A percentile compares a stretch with the other conserved stretches of the same genome.
Evolutionary conservation across 1,140 invertebrate species (phyloP).

Genomic region (Bilobella aurantiaca): DNA sequence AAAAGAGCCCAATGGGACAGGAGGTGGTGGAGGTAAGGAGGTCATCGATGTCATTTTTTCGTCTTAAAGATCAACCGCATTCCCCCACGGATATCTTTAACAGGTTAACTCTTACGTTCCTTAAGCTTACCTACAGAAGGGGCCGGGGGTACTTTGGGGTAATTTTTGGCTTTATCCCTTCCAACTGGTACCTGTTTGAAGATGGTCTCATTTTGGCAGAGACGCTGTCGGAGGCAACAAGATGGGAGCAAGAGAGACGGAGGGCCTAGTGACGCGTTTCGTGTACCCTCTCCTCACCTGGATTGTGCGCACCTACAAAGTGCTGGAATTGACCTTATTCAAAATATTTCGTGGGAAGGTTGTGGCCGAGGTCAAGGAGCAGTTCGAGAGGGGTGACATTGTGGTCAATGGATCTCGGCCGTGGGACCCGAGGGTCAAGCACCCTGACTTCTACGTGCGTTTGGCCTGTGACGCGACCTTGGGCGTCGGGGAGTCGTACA

Average conservation of each 20-base stretch:
- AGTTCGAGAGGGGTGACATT: conserved; percentile 12
- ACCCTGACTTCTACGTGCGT: conserved; percentile 26
- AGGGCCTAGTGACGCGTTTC: neutral
- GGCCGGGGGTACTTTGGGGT: too few species aligned
- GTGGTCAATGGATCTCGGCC: conserved; percentile 13
- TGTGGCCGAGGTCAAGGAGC: neutral
- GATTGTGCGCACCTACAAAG: neutral
- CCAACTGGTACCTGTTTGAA: neutral
- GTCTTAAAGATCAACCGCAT: neutral
- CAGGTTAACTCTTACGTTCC: too few species aligned
- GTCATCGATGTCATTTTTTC: neutral
- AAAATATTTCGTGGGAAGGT: neutral
- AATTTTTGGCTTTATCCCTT: neutral
- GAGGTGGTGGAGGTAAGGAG: neutral
- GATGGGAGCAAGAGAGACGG: neutral
- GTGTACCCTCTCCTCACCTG: neutral
- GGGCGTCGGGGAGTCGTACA: conserved; percentile 30
- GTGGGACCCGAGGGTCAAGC: conserved; percentile 26
- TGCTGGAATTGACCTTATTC: conserved; percentile 10
- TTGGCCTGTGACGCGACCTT: conserved; percentile 23
- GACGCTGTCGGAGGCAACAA: neutral
- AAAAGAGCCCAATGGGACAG: neutral
- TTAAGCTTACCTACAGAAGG: too few species aligned
- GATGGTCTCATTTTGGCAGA: neutral
- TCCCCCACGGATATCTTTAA: too few species aligned